These are phyloP conservation scores for Lagocephalus sceleratus DNA, from an alignment of 2,797 vertebrate genomes.

Conservation along the genomic window DNA sequence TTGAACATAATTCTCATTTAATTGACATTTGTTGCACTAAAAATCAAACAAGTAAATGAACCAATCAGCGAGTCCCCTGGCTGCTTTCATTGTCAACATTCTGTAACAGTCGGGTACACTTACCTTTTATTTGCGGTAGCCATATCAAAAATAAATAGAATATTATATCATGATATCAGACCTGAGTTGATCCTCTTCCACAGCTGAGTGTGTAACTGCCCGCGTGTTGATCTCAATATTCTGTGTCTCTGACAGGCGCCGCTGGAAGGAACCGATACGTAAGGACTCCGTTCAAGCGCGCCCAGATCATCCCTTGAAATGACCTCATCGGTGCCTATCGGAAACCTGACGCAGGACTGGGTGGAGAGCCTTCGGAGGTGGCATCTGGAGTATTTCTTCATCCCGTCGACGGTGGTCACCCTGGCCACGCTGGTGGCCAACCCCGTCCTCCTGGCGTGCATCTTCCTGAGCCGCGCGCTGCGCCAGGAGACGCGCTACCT, in stretches of 20 bases:
- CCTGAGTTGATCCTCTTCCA: no score
- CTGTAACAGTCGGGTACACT: no score
- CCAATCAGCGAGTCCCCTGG: no score
- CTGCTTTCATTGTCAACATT: no score
- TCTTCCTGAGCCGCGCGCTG: conserved; percentile 63
- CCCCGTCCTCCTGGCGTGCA: conserved; percentile 73
- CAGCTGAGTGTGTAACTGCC: neutral
- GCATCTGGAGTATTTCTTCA: conserved; percentile 67
- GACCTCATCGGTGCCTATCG: conserved; percentile 13
- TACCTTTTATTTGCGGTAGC: no score
- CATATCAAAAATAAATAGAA: no score
- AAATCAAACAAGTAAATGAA: no score
- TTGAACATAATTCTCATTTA: no score
- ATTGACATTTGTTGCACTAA: no score
- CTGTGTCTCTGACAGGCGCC: conserved; percentile 22
- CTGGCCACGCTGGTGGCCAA: conserved; percentile 66
- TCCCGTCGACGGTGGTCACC: conserved; percentile 68
- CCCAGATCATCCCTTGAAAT: conserved; percentile 23
- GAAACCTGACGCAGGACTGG: conserved; percentile 62
- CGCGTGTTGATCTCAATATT: neutral
- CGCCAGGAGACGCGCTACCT: conserved; percentile 78
- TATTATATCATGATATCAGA: no score
- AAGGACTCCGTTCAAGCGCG: conserved; percentile 4
- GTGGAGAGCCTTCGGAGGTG: conserved; percentile 38
- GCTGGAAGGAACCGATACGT: conserved; percentile 3